These are phyloP conservation scores for Coccyzus lansbergi DNA, from an alignment of 2,797 vertebrate species.

Conservation along the genomic window DNA sequence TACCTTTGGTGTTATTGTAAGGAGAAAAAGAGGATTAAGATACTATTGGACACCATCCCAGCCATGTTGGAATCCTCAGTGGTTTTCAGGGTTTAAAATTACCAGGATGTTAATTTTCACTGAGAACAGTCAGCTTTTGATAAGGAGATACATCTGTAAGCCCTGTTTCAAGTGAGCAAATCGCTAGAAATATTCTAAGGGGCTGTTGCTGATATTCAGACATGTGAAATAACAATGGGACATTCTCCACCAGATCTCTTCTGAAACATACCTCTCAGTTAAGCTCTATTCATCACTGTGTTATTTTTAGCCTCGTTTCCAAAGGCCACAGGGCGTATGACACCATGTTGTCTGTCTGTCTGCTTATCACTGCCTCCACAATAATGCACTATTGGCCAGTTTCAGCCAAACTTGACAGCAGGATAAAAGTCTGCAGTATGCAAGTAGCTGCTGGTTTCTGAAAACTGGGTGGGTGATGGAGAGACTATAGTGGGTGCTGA, in stretches of 20 bases:
- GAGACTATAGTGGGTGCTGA: background rate
- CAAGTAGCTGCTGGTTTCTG: background rate
- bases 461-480: background rate
- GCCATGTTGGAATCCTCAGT: background rate
- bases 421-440: background rate
- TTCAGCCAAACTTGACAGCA: background rate
- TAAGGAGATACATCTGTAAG: background rate
- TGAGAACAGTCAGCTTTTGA: background rate
- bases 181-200: background rate
- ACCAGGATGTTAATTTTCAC: constrained; percentile 26
- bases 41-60: background rate
- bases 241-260: background rate
- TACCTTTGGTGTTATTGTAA: constrained; percentile 12
- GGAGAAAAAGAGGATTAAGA: background rate
- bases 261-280: background rate
- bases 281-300: background rate
- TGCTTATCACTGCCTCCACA: background rate
- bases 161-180: background rate
- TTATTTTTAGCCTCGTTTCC: constrained; percentile 44
- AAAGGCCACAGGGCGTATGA: background rate
- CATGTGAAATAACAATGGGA: constrained; percentile 4
- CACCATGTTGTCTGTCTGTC: background rate
- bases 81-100: constrained; percentile 13
- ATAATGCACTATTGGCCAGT: background rate
- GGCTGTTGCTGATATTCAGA: background rate